Evolutionary conservation across 2,888 invertebrate species (phyloP).

Genomic region (Xestia ashworthii): DNA sequence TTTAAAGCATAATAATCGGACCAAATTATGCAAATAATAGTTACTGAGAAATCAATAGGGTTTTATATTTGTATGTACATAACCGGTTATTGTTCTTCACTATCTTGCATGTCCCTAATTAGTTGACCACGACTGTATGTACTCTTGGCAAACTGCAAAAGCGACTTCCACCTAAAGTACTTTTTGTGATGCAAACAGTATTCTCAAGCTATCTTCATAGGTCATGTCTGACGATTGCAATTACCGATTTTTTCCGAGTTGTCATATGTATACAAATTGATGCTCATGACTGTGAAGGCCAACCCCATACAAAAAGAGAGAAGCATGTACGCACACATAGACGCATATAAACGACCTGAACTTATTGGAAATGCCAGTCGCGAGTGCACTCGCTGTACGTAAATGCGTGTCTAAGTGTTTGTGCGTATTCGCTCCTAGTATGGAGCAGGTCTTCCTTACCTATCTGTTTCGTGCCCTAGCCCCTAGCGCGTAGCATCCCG

Average conservation of each 20-base stretch:
- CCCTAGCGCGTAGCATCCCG: slow-evolving; percentile 52
- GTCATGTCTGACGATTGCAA: not conserved
- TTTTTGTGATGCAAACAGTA: not conserved
- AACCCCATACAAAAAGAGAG: not conserved
- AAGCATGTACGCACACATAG: slow-evolving; percentile 10
- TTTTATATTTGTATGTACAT: too few species aligned
- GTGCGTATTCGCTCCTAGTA: not conserved
- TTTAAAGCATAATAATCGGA: too few species aligned
- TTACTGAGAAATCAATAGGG: too few species aligned
- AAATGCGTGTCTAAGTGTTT: not conserved
- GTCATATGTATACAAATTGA: slow-evolving; percentile 7
- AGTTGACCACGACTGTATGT: too few species aligned
- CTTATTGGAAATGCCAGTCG: not conserved
- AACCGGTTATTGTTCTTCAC: too few species aligned
- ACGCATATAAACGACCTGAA: not conserved
- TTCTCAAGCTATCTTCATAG: not conserved
- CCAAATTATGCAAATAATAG: too few species aligned
- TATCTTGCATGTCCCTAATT: too few species aligned
- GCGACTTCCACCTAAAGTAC: not conserved
- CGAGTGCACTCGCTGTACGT: not conserved
- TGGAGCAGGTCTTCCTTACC: not conserved
- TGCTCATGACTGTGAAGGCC: slow-evolving; percentile 4
- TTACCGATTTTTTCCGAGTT: not conserved
- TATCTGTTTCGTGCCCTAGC: slow-evolving; percentile 23
- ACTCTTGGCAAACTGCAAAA: not conserved